A percentile compares a stretch with the other conserved stretches of the same genome.
phyloP scores from a whole-genome alignment of 1,140 invertebrate genomes.

The Drosophila serrata region DNA sequence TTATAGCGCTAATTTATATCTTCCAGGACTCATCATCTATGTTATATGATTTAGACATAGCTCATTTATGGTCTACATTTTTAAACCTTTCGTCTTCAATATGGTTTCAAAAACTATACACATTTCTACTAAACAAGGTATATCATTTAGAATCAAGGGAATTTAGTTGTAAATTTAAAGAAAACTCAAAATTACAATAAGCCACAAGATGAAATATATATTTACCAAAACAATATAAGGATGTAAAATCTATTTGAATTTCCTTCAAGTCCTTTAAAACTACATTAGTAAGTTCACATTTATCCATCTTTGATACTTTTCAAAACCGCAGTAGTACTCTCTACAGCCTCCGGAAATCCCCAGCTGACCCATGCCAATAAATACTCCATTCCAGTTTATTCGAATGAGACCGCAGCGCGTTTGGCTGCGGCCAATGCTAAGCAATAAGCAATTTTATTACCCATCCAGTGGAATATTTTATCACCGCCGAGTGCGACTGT shows the following conservation, averaged over 20 bases:
- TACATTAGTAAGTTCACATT: neutral
- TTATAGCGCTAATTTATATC: too few relatives aligned
- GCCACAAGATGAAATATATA: neutral
- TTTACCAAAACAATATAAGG: neutral
- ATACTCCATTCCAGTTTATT: constrained; percentile 13
- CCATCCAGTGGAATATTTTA: constrained; percentile 75
- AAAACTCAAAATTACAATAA: too few relatives aligned
- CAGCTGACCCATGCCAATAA: constrained; percentile 26
- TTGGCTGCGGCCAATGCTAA: constrained; percentile 48
- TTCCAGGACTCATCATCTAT: too few relatives aligned
- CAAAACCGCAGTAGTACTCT: too few relatives aligned
- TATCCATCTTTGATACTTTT: neutral
- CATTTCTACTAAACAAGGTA: neutral
- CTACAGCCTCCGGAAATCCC: constrained; percentile 12
- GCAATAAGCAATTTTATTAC: constrained; percentile 79
- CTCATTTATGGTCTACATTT: too few relatives aligned
- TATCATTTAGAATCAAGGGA: neutral
- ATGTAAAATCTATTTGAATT: neutral
- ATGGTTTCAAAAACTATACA: neutral
- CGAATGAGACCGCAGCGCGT: constrained; percentile 41
- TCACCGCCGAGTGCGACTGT: constrained; percentile 58
- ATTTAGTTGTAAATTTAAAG: too few relatives aligned
- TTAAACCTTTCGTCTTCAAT: too few relatives aligned
- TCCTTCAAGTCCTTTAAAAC: neutral
- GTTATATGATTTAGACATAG: too few relatives aligned